phyloP scores from a whole-genome alignment of 2,888 invertebrate species.

The Clivina fossor region DNA sequence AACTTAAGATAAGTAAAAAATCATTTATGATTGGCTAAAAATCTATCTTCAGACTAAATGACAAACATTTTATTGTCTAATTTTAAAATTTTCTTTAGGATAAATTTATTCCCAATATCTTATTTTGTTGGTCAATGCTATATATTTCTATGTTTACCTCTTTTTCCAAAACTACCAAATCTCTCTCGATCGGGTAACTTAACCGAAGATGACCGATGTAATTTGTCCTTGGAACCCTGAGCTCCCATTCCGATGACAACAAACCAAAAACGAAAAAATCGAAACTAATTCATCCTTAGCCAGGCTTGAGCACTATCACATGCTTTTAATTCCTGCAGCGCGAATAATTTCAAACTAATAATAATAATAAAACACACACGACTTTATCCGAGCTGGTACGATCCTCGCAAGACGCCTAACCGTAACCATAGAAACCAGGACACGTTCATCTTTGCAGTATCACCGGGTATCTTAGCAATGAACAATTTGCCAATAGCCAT shows the following conservation, averaged over 20 bases:
- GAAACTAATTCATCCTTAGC: not conserved
- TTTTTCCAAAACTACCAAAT: constrained; percentile 70
- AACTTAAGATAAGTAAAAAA: too few species aligned
- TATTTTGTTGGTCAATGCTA: too few species aligned
- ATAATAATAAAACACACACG: not conserved
- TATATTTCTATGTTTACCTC: constrained; percentile 55
- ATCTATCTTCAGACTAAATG: too few species aligned
- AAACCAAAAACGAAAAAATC: constrained; percentile 3
- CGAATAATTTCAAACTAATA: constrained; percentile 1
- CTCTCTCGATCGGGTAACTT: constrained; percentile 65
- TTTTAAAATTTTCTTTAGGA: too few species aligned
- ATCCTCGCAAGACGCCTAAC: constrained; percentile 2
- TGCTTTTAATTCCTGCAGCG: not conserved
- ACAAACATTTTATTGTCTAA: too few species aligned
- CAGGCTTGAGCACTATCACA: not conserved
- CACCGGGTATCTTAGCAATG: constrained; percentile 21
- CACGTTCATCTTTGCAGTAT: constrained; percentile 25
- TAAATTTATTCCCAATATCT: too few species aligned
- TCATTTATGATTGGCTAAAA: too few species aligned
- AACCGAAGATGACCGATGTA: constrained; percentile 66
- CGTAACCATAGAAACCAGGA: constrained; percentile 22
- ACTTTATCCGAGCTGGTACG: constrained; percentile 20
- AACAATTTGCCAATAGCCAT: constrained; percentile 16
- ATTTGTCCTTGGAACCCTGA: constrained; percentile 75
- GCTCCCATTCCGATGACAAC: constrained; percentile 79